phyloP scores from a whole-genome alignment of 2,113 vertebrate species.

The Progne subis region DNA sequence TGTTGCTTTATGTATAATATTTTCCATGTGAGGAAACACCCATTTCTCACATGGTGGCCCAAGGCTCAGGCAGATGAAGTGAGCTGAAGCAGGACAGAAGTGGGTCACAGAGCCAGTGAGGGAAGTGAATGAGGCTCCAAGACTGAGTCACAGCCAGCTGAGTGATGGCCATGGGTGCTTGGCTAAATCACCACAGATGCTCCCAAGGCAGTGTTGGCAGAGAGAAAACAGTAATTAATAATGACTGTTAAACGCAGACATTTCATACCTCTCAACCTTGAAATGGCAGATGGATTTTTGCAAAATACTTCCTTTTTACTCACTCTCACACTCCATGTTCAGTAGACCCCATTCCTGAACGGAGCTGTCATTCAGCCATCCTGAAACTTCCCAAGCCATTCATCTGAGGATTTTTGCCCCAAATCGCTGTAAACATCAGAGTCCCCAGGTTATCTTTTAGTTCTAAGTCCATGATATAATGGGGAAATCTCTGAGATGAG shows the following conservation, averaged over 20 bases:
- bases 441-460: neutral
- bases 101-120: neutral
- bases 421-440: neutral
- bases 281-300: neutral
- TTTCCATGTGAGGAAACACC: neutral
- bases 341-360: neutral
- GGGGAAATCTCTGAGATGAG: neutral
- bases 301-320: neutral
- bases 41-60: neutral
- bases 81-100: neutral
- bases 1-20: neutral
- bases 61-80: neutral
- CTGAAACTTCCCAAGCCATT: neutral
- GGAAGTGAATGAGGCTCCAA: neutral
- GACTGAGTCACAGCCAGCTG: neutral
- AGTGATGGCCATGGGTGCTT: neutral
- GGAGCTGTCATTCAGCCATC: accelerated
- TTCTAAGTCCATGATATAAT: accelerated
- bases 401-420: neutral
- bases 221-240: constrained; percentile 12
- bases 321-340: neutral
- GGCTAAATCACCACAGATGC: neutral
- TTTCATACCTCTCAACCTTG: neutral
- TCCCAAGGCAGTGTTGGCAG: neutral
- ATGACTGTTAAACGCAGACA: neutral